A percentile compares a stretch with the other conserved stretches of the same genome.
phyloP scores from a whole-genome alignment of 2,888 invertebrate genomes.

The Acleris holmiana region DNA sequence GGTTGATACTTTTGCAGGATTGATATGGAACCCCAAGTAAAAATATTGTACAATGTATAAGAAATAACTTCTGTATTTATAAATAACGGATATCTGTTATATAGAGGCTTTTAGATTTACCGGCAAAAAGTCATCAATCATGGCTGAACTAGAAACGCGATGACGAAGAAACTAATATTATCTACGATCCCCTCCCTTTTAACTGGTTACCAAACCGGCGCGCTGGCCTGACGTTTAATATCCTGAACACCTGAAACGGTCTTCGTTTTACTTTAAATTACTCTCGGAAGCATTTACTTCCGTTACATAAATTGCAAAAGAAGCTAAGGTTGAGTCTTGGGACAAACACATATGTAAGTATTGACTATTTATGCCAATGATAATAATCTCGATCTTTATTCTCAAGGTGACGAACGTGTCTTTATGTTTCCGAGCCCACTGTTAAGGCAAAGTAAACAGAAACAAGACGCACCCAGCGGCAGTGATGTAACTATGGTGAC shows the following conservation, averaged over 20 bases:
- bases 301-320: conserved; percentile 1
- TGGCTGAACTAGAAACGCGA: conserved; percentile 56
- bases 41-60: not conserved
- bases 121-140: conserved; percentile 74
- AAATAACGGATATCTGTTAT: conserved; percentile 5
- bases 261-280: not conserved
- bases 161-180: conserved; percentile 48
- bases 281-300: conserved; percentile 11
- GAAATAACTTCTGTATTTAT: not conserved
- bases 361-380: conserved; percentile 2
- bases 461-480: conserved; percentile 61
- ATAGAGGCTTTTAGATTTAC: conserved; percentile 58
- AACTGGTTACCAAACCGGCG: conserved; percentile 44
- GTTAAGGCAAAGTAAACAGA: conserved; percentile 59
- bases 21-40: not conserved
- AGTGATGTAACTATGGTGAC: conserved; percentile 70
- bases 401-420: conserved; percentile 44
- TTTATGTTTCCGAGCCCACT: conserved; percentile 51
- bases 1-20: not conserved
- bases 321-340: not conserved
- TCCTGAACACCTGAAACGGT: conserved; percentile 35
- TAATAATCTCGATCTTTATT: conserved; percentile 21
- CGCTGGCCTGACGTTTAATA: conserved; percentile 40
- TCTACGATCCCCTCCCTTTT: conserved; percentile 47
- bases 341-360: not conserved